phyloP scores from a whole-genome alignment of 2,797 vertebrate species.

The Rhyacichthys aspro region DNA sequence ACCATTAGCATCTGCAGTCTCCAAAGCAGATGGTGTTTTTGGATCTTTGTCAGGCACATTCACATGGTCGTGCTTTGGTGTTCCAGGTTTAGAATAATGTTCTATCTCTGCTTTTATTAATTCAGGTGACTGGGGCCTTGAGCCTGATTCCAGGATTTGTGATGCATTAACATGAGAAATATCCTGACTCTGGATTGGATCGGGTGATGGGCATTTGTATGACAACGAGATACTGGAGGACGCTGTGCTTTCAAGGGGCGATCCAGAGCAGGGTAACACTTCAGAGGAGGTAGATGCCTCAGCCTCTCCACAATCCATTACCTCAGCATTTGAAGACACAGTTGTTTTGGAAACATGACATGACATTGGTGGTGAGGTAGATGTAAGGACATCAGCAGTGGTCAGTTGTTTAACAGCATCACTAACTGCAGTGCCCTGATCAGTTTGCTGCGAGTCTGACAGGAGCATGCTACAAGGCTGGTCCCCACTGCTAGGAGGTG shows the following conservation, averaged over 20 bases:
- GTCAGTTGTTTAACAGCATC: constrained; percentile 52
- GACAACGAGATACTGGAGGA: constrained; percentile 44
- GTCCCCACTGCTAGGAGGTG: constrained; percentile 56
- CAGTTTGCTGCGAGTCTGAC: constrained; percentile 38
- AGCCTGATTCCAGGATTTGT: constrained; percentile 45
- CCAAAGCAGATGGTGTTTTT: constrained; percentile 34
- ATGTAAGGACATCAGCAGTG: constrained; percentile 32
- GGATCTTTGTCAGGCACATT: constrained; percentile 58
- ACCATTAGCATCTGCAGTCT: constrained; percentile 40
- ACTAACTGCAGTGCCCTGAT: constrained; percentile 22
- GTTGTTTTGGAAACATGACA: constrained; percentile 55
- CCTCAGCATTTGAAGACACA: constrained; percentile 36
- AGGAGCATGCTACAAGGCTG: constrained; percentile 67
- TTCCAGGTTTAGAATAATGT: constrained; percentile 40
- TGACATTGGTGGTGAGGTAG: constrained; percentile 45
- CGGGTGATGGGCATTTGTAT: constrained; percentile 48
- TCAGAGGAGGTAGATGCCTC: constrained; percentile 57
- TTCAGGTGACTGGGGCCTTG: constrained; percentile 55
- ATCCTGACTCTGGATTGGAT: constrained; percentile 51
- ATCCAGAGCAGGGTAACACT: constrained; percentile 53
- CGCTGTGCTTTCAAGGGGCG: constrained; percentile 68
- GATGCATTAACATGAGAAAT: constrained; percentile 29
- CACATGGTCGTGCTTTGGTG: constrained; percentile 71
- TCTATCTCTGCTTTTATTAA: constrained; percentile 59
- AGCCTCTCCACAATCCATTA: constrained; percentile 45